phyloP scores from a whole-genome alignment of 2,888 invertebrate species.

The Aporophyla nigra region DNA sequence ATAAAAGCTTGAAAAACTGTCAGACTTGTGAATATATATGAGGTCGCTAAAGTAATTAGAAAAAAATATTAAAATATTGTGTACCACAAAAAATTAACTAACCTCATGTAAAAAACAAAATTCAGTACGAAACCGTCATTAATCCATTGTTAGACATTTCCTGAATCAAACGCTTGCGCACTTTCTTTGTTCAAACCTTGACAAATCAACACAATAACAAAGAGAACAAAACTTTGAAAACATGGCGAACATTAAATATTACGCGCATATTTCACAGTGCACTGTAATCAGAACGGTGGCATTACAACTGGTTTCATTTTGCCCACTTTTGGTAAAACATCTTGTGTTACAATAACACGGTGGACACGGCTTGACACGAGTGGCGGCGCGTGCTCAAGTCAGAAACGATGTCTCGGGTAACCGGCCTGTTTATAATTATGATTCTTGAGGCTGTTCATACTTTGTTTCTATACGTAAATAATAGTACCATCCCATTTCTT shows the following conservation, averaged over 20 bases:
- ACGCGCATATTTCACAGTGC: slow-evolving; percentile 34
- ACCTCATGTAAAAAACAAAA: not conserved
- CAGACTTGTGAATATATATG: slow-evolving; percentile 36
- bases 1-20: slow-evolving; percentile 45
- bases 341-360: slow-evolving; percentile 71
- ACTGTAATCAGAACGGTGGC: slow-evolving; percentile 55
- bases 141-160: not conserved
- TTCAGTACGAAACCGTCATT: not conserved
- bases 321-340: slow-evolving; percentile 66
- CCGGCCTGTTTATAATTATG: slow-evolving; percentile 58
- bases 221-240: slow-evolving; percentile 1
- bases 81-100: not conserved
- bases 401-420: slow-evolving; percentile 61
- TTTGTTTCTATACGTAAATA: too few relatives aligned
- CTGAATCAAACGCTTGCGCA: slow-evolving; percentile 9
- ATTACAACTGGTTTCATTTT: slow-evolving; percentile 65
- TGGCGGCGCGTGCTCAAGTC: slow-evolving; percentile 70
- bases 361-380: slow-evolving; percentile 48
- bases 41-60: not conserved
- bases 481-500: too few relatives aligned
- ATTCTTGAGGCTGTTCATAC: slow-evolving; percentile 24
- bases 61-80: not conserved
- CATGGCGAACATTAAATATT: slow-evolving; percentile 30
- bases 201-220: slow-evolving; percentile 7
- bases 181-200: slow-evolving; percentile 22